These are phyloP conservation scores for Styela plicata DNA, from an alignment of 23 tunicate genomes.

Conservation along the genomic window DNA sequence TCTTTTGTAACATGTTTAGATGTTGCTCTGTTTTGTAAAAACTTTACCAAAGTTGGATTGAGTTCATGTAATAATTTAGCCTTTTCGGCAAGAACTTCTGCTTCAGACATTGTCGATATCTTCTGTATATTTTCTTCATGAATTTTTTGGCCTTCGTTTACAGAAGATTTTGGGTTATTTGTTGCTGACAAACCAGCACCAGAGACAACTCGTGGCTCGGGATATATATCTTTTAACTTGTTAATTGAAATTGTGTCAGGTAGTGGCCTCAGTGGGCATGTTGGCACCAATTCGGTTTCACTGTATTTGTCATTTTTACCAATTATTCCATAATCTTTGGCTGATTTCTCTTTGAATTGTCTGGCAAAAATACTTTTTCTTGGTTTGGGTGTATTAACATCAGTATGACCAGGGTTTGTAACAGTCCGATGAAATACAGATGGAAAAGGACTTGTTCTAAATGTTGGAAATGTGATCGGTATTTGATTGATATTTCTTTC, in stretches of 20 bases:
- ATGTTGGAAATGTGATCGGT: conserved; percentile 46
- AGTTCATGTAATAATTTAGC: conserved; percentile 30
- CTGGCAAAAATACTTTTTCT: conserved; percentile 14
- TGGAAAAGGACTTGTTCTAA: conserved; percentile 9
- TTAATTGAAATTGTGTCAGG: conserved; percentile 4
- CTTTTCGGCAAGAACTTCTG: conserved; percentile 45
- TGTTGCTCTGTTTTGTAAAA: conserved; percentile 11
- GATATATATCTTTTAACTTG: background rate
- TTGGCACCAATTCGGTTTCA: background rate
- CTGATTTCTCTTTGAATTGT: conserved; percentile 13
- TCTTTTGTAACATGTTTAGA: background rate
- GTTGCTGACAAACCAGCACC: conserved; percentile 28
- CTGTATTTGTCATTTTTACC: background rate
- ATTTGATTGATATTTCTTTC: conserved; percentile 28
- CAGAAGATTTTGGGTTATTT: background rate
- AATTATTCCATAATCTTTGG: background rate
- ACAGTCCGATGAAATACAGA: background rate
- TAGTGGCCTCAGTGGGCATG: background rate
- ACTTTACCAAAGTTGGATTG: conserved; percentile 35
- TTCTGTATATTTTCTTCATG: conserved; percentile 58
- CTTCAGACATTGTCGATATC: conserved; percentile 38
- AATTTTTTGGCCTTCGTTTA: conserved; percentile 22
- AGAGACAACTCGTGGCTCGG: background rate
- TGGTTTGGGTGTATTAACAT: background rate
- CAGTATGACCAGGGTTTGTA: background rate